Evolutionary conservation across 2,797 vertebrate genomes (phyloP).

Genomic region (Microctenopoma lineatum): DNA sequence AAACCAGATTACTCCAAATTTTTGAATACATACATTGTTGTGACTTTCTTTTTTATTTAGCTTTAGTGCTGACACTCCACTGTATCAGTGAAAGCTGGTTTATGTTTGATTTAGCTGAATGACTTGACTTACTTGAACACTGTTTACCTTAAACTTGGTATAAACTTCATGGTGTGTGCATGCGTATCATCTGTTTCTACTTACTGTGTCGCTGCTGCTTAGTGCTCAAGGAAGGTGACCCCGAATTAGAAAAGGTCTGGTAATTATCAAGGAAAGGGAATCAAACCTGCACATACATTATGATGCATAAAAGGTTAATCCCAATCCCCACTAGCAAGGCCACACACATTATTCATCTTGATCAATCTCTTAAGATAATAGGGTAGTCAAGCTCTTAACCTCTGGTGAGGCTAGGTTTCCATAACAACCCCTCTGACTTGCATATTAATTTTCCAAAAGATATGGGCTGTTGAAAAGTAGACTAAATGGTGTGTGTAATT

Average conservation of each 20-base stretch:
- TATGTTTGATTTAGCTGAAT: neutral
- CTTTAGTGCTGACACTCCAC: neutral
- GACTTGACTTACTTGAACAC: slow-evolving; percentile 9
- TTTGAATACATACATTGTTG: slow-evolving; percentile 5
- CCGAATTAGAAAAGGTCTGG: slow-evolving; percentile 1
- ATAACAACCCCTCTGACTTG: slow-evolving; percentile 29
- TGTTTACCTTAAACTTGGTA: neutral
- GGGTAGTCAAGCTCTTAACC: slow-evolving; percentile 10
- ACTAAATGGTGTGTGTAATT: slow-evolving; percentile 11
- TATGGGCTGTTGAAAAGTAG: slow-evolving; percentile 14
- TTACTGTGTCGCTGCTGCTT: neutral
- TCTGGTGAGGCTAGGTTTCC: slow-evolving; percentile 14
- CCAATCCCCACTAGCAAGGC: slow-evolving; percentile 6
- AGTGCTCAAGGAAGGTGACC: slow-evolving; percentile 2
- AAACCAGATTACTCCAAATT: slow-evolving; percentile 26
- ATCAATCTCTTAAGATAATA: slow-evolving; percentile 17
- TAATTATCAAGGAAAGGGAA: slow-evolving; percentile 26
- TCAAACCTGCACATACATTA: slow-evolving; percentile 22
- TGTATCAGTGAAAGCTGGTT: slow-evolving; percentile 6
- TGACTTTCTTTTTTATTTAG: slow-evolving; percentile 6
- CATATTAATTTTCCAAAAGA: slow-evolving; percentile 24
- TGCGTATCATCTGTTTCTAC: neutral
- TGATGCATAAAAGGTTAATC: slow-evolving; percentile 21
- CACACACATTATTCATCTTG: slow-evolving; percentile 7
- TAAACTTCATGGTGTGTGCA: neutral